Conservation (phyloP, 2,113 vertebrate species). For the Anoplopoma fimbria region DNA sequence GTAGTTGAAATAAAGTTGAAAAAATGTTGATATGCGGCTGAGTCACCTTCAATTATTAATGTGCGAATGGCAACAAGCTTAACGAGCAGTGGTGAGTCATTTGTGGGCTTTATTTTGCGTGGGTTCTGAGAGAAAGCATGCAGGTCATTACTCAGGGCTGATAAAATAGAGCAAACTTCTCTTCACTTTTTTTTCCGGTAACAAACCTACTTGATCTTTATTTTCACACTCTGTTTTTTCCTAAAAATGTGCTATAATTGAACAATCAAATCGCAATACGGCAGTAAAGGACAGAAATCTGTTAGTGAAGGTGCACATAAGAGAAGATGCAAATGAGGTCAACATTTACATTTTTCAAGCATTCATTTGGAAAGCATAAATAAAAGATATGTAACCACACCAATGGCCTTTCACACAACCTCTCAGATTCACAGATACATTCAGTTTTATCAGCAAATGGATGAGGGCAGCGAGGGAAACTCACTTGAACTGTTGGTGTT, state of each 20-base stretch:
- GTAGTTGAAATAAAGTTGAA: neutral
- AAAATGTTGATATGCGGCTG: neutral
- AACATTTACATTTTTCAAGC: neutral
- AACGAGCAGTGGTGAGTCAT: neutral
- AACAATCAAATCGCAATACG: neutral
- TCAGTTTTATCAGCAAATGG: neutral
- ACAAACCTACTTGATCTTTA: neutral
- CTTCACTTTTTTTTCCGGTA: neutral
- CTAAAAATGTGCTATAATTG: neutral
- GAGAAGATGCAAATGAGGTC: neutral
- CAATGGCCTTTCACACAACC: neutral
- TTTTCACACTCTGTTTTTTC: neutral
- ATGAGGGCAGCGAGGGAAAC: slow-evolving; percentile 47
- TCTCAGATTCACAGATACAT: neutral
- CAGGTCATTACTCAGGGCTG: neutral
- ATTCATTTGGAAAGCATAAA: neutral
- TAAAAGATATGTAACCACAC: neutral
- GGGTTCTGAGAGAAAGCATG: neutral
- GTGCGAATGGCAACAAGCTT: neutral
- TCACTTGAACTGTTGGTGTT: slow-evolving; percentile 97
- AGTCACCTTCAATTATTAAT: neutral
- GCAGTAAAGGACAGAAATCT: neutral
- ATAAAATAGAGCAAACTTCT: neutral
- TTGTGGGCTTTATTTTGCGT: neutral
- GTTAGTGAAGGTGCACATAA: neutral